Evolutionary conservation across 2,888 invertebrate genomes (phyloP), one percentile per base, ranked within the genome.

Genomic region (Notodromas monacha): DNA sequence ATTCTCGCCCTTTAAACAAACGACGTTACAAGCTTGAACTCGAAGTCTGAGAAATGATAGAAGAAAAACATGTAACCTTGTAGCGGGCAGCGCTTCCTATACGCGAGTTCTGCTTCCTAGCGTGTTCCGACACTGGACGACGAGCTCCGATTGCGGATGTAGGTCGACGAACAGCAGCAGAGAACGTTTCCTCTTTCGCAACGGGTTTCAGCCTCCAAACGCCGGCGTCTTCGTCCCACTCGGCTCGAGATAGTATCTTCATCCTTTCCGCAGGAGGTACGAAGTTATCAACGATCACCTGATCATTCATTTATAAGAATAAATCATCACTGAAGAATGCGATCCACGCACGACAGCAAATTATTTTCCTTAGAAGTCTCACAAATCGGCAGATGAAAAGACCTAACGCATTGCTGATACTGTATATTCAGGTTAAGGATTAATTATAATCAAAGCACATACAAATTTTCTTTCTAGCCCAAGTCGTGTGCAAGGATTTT

Each of bases 261-360:
- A 61, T 60, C 42, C 68, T 66, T 34, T 73, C 72, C 43, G 72
- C 72, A 1, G 61, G 59, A 5, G 77, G 77, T 42, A 81, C 69
- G 51, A 81, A 81, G 49, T 74, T 74, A 45, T 79, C 77, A 37
- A 79, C 72, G 31, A 77, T 65, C 16, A 79, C 57, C 44, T 67
- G 68, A 49, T 76, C 70, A n/a, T 30, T n/a, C n/a, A n/a, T n/a
- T n/a, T n/a, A n/a, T n/a, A n/a, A n/a, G n/a, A n/a, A n/a, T n/a
- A n/a, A n/a, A n/a, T n/a, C n/a, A n/a, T n/a, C n/a, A n/a, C n/a
- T n/a, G n/a, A n/a, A n/a, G n/a, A n/a, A n/a, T n/a, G n/a, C n/a
- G n/a, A n/a, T n/a, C n/a, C n/a, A n/a, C n/a, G n/a, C n/a, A n/a
- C n/a, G n/a, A n/a, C n/a, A n/a, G n/a, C n/a, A n/a, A n/a, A n/a